These are phyloP conservation scores for Suillia variegata DNA, from an alignment of 2,888 invertebrate genomes.

Conservation along the genomic window DNA sequence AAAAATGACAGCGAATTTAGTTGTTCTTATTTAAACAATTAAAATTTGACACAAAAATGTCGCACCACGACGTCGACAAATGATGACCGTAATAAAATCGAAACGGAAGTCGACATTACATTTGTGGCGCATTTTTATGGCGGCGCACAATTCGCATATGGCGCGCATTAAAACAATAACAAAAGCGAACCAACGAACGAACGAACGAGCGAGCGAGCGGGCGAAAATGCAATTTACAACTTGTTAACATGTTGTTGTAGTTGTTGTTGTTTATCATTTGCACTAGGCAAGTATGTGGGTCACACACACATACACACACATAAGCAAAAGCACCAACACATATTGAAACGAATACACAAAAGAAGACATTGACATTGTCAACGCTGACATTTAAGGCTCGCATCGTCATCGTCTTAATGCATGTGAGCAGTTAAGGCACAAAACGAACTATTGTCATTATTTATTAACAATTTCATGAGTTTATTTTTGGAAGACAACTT, in stretches of 20 bases:
- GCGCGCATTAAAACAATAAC: no score
- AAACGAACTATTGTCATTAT: background rate
- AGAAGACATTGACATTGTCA: constrained; percentile 48
- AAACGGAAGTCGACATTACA: background rate
- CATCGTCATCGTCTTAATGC: constrained; percentile 31
- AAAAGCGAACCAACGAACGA: no score
- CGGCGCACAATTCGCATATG: no score
- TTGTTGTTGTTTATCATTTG: no score
- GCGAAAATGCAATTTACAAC: no score
- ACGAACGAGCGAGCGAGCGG: no score
- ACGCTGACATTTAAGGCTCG: constrained; percentile 47
- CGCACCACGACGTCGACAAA: no score
- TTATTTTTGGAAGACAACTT: no score
- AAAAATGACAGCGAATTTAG: background rate
- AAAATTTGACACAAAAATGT: no score
- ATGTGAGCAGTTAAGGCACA: background rate
- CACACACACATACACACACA: constrained; percentile 2
- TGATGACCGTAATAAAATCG: no score
- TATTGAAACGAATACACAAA: constrained; percentile 3
- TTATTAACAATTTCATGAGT: no score
- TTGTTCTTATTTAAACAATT: background rate
- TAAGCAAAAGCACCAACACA: constrained; percentile 17
- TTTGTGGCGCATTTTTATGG: background rate
- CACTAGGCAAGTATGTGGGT: background rate
- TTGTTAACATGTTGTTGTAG: no score